phyloP scores from a whole-genome alignment of 1,140 invertebrate genomes.

The Drosophila paulistorum region DNA sequence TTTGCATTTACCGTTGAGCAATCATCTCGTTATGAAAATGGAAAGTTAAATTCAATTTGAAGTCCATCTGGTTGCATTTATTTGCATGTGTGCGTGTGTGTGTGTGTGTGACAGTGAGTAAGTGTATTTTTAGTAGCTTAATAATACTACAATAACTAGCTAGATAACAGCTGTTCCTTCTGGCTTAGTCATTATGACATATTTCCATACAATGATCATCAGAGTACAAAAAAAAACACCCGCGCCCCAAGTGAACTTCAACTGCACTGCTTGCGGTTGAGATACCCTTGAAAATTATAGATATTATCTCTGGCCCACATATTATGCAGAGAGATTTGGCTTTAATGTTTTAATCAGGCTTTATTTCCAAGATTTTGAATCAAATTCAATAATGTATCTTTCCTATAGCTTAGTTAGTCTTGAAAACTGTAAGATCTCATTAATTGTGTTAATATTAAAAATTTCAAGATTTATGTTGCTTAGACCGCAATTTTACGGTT shows the following conservation, averaged over 20 bases:
- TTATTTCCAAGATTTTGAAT: no score
- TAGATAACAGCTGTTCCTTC: conserved; percentile 8
- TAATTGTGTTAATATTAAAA: no score
- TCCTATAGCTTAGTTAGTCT: no score
- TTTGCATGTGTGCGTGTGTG: neutral
- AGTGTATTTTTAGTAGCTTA: conserved; percentile 1
- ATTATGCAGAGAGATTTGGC: no score
- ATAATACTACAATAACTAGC: conserved; percentile 6
- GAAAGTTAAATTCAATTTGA: conserved; percentile 45
- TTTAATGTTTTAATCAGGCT: no score
- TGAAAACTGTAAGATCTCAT: no score
- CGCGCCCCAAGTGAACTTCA: neutral
- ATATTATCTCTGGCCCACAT: neutral
- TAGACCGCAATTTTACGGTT: no score
- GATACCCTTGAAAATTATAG: neutral
- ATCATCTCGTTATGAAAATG: conserved; percentile 53
- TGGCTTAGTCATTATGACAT: neutral
- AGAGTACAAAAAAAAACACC: neutral
- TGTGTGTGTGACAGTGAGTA: conserved; percentile 8
- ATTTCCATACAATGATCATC: neutral
- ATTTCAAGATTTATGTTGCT: no score
- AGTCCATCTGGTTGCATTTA: neutral
- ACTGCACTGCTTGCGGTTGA: no score
- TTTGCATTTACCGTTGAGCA: conserved; percentile 27
- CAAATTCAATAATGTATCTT: no score